Base-by-base conservation (phyloP, 2,888 invertebrate species). In the Glomeris marginata region DNA sequence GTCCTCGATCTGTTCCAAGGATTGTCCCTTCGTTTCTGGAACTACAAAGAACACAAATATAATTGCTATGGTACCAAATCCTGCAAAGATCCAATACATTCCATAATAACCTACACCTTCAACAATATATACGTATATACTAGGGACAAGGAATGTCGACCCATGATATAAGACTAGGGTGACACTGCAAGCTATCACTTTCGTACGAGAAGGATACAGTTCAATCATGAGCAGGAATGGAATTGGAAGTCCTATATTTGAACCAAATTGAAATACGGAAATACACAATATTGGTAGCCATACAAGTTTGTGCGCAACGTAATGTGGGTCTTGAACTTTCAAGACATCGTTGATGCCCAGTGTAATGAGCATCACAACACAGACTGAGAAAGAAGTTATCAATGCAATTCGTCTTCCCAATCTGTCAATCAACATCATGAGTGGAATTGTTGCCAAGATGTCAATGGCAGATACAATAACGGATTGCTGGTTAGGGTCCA, bases 11-110 rank as follows among this genome's bases (percentile, higher is more conserved):
- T 49, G 42, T 22, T 49, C 49, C 49, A 49, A 18, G 3, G 35
- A 28, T 34, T 36, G 42, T n/a, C 49, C 49, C 18, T 49, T 49
- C 3, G 49, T 49, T 22, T 49, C 49, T 11, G 49, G 49, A 1
- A 49, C 43, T n/a, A 20, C 8, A n/a, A 11, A 15, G 3, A 44
- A 4, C 1, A 34, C 37, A 35, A 49, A 49, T 10, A 36, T n/a
- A 20, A 49, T 20, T 15, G 35, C 44, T 10, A 49, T 1, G 1
- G 21, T 10, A 1, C 36, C 16, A n/a, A 49, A 13, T 2, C 20
- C 49, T 2, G 49, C 3, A n/a, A 44, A 16, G 15, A 49, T 49
- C 49, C 49, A 49, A 21, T 34, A 49, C n/a, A 16, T n/a, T 18
- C 49, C 49, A 21, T 49, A 49, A n/a, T 49, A 33, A 20, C 42